Percentiles rank a stretch among this genome's conserved stretches.
These are phyloP conservation scores for Morpho achilles DNA, from an alignment of 2,888 invertebrate genomes.

Conservation along the genomic window DNA sequence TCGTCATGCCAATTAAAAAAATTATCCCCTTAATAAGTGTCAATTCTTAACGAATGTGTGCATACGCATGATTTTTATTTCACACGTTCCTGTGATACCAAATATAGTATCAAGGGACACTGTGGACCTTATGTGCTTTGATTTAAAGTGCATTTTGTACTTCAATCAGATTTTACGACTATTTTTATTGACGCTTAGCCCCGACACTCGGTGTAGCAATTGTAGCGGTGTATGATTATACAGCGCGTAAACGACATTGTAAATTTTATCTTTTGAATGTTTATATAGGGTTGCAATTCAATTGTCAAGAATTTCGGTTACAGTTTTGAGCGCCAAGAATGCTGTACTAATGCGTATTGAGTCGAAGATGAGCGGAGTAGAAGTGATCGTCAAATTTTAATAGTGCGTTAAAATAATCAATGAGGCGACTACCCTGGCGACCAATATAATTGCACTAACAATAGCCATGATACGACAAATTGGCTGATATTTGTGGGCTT, in stretches of 20 bases:
- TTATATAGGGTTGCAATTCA: constrained; percentile 36
- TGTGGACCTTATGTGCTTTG: constrained; percentile 36
- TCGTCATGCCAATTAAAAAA: constrained; percentile 78
- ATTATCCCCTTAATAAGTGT: constrained; percentile 78
- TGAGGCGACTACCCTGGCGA: constrained; percentile 64
- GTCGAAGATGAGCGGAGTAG: constrained; percentile 73
- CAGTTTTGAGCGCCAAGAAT: constrained; percentile 29
- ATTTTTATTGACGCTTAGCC: constrained; percentile 77
- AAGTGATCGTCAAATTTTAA: constrained; percentile 77
- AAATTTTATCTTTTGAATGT: constrained; percentile 39
- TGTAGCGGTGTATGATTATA: constrained; percentile 55
- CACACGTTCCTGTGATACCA: constrained; percentile 66
- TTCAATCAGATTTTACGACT: constrained; percentile 54
- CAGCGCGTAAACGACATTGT: constrained; percentile 31
- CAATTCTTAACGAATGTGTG: constrained; percentile 79
- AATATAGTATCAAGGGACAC: constrained; percentile 29
- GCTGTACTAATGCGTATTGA: constrained; percentile 48
- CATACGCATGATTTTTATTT: constrained; percentile 77
- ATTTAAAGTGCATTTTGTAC: constrained; percentile 42
- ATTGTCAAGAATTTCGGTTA: constrained; percentile 20
- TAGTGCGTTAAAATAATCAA: constrained; percentile 78
- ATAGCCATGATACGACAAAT: constrained; percentile 6
- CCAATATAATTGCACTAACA: constrained; percentile 22
- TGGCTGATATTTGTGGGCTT: neutral
- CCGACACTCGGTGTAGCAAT: constrained; percentile 67